Base-by-base conservation (phyloP, 2,888 invertebrate genomes). In the Lithophane socia region DNA sequence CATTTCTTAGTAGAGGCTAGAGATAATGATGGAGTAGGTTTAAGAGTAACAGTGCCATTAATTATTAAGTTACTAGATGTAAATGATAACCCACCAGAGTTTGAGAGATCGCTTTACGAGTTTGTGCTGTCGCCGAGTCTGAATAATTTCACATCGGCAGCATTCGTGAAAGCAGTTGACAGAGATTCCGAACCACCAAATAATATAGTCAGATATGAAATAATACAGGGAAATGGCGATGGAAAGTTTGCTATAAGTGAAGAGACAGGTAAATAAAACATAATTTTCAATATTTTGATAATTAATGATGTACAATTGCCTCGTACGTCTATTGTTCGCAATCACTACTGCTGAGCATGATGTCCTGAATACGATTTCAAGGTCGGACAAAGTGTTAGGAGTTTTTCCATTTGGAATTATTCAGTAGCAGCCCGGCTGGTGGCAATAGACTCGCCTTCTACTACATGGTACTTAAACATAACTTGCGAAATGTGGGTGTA, bases 11-110 rank as follows among this genome's bases (percentile, higher is more conserved):
- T 99, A 82, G 98, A 98, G 96, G 99, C 99, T 81, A 97, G 98
- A 86, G 99, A 99, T 95, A 98, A 98, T 92, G 98, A 98, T 89
- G 98, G 99, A 73, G 97, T 97, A 89, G 99, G 99, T 77, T 98
- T 98, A 92, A 97, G 97, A 88, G 98, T 98, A 65, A 98, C 97
- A 86, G 97, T 98, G 89, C 97, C 97, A 89, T 97, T 99, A 87
- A 97, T 98, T 88, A 97, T 99, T 90, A 98, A 98, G 95, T 95
- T 99, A 86, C 95, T 98, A 90, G 97, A 97, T 95, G 98, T 98
- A 75, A 99, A 99, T 94, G 99, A 99, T 95, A 98, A 99, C 95
- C 97, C 97, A 75, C 99, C 99, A 60, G 96, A 97, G 81, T 99
- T 99, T 92, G 98, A 98, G 85, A 98, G 98, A 92, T 96, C 97